phyloP scores from a whole-genome alignment of 2,888 invertebrate genomes.

The Yponomeuta cagnagella region DNA sequence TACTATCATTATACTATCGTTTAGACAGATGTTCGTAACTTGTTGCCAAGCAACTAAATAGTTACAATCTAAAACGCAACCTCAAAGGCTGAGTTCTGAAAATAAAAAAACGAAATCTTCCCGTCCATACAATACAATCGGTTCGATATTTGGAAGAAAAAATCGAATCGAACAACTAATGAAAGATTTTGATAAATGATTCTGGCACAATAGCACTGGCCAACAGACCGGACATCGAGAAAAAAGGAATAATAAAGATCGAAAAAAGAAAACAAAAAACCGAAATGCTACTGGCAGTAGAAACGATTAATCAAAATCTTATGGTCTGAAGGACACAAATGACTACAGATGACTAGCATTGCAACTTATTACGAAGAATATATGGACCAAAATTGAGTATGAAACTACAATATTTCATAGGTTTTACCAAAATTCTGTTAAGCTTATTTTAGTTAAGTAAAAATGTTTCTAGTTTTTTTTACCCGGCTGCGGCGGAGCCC shows the following conservation, averaged over 20 bases:
- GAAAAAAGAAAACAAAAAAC: conserved; percentile 22
- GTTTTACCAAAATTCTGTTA: neutral
- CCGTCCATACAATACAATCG: neutral
- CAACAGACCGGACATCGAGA: conserved; percentile 39
- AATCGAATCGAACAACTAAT: conserved; percentile 42
- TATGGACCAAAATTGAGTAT: neutral
- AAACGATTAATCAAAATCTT: conserved; percentile 63
- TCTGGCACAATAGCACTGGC: conserved; percentile 31
- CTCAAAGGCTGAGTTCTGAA: neutral
- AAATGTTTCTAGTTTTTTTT: too few relatives aligned
- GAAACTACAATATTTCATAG: neutral
- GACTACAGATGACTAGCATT: neutral
- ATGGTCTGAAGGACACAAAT: conserved; percentile 23
- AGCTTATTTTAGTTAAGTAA: too few relatives aligned
- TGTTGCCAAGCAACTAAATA: neutral
- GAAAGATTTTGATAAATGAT: conserved; percentile 46
- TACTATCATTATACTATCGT: too few relatives aligned
- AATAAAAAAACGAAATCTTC: too few relatives aligned
- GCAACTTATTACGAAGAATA: neutral
- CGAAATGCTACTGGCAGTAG: conserved; percentile 50
- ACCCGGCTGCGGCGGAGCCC: too few relatives aligned
- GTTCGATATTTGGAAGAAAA: conserved; percentile 22
- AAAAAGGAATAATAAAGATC: conserved; percentile 27
- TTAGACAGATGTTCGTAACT: neutral
- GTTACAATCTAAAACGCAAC: neutral